These are phyloP conservation scores for Quadroppia sp. DNA, from an alignment of 2,888 invertebrate species.

Conservation along the genomic window DNA sequence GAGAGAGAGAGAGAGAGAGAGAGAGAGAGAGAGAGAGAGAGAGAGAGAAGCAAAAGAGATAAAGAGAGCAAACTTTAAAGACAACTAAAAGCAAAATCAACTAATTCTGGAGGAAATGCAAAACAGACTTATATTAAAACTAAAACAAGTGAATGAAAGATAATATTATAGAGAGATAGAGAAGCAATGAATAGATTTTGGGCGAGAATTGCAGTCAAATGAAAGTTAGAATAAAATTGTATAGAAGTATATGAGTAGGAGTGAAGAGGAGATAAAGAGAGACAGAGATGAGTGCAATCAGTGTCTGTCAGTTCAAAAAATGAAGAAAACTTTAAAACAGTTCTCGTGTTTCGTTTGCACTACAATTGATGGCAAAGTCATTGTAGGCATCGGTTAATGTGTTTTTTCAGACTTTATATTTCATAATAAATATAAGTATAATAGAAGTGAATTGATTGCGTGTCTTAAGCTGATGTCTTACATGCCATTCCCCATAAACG, in stretches of 20 bases:
- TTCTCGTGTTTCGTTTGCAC: constrained; percentile 30
- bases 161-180: neutral
- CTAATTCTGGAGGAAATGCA: neutral
- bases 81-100: neutral
- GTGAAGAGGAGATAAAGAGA: neutral
- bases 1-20: constrained; percentile 17
- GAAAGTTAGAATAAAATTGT: neutral
- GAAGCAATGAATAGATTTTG: neutral
- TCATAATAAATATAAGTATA: neutral
- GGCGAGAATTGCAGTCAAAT: neutral
- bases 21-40: neutral
- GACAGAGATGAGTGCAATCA: neutral
- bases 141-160: neutral
- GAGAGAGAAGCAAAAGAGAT: neutral
- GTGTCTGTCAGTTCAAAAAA: neutral
- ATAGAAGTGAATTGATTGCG: constrained; percentile 13
- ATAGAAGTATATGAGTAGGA: neutral
- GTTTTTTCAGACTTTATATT: neutral
- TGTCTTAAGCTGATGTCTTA: too few species aligned
- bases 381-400: constrained; percentile 18
- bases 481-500: too few species aligned
- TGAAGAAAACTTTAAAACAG: constrained; percentile 30
- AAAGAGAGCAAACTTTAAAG: constrained; percentile 3
- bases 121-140: constrained; percentile 19
- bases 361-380: constrained; percentile 23